Base-by-base conservation (phyloP, 2,113 vertebrate genomes). In the Trematocara marginatum region DNA sequence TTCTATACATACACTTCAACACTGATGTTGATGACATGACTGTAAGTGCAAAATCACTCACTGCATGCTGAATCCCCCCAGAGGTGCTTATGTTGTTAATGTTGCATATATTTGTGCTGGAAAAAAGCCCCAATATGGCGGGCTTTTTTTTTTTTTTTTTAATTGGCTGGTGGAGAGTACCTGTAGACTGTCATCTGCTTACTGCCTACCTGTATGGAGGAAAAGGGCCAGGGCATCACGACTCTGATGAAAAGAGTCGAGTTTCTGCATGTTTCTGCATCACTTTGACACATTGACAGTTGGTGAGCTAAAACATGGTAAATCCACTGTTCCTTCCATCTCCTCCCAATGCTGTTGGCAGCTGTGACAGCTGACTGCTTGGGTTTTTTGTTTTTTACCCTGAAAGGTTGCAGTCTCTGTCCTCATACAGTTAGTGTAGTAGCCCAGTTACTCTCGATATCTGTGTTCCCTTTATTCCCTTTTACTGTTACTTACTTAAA, bases 201-300 rank as follows among this genome's bases (percentile, higher is more conserved):
- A 29, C 81, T 38, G 13, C 76, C 86, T 78, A 47, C 80, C 49
- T 86, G 45, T 34, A 13, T 11, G 31, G 57, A 23, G 51, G 54
- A 47, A 82, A 38, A 40, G 54, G 42, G 64, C n/a, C 35, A 18
- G 69, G 61, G 81, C 47, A 45, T 47, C 59, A 54, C 64, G 51
- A 85, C 29, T 80, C 54, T 42, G 51, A 86, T 83, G 64, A 86
- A 84, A 79, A 87, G 45, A 82, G 51, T 61, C 3, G 45, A 84
- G 66, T 56, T 80, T 69, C 61, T 84, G 64, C 38, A 57, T 47
- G 80, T 40, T 78, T 82, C 79, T 69, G 76, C 79, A 54, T 87
- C 79, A 81, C 69, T 83, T 47, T 86, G 84, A 87, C 91, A 90
- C 85, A 34, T 69, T 90, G 88, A 92, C 86, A 88, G 78, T 54